Conservation (phyloP, 2,888 invertebrate species). For the Masnerella sp. region DNA sequence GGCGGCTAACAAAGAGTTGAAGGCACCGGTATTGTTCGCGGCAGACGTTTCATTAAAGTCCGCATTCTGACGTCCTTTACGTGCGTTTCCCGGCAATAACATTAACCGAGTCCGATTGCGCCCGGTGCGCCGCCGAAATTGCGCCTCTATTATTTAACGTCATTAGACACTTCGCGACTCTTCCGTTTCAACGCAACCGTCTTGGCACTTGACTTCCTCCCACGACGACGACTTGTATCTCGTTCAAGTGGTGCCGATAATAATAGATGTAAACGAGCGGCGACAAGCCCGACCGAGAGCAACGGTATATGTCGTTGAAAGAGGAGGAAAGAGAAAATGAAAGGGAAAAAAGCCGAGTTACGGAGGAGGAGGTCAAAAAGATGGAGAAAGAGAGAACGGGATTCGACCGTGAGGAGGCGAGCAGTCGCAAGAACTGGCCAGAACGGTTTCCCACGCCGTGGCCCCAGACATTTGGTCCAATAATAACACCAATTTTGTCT, state of each 20-base stretch:
- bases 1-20: conserved; percentile 56
- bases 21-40: conserved; percentile 51
- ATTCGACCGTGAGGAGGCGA: conserved; percentile 54
- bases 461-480: conserved; percentile 76
- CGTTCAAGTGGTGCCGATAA: conserved; percentile 21
- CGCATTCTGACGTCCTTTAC: conserved; percentile 31
- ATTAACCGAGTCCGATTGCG: conserved; percentile 26
- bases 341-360: conserved; percentile 18
- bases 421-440: conserved; percentile 62
- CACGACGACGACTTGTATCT: conserved; percentile 5
- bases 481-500: conserved; percentile 76
- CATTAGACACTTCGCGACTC: conserved; percentile 7
- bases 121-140: conserved; percentile 2
- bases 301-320: conserved; percentile 34
- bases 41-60: conserved; percentile 57
- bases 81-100: conserved; percentile 29
- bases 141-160: conserved; percentile 15
- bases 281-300: conserved; percentile 22
- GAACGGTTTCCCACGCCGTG: conserved; percentile 72
- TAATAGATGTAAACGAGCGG: conserved; percentile 35
- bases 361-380: conserved; percentile 30
- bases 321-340: conserved; percentile 31
- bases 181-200: not conserved
- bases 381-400: conserved; percentile 51
- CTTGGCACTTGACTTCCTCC: conserved; percentile 36